Conservation (phyloP, 2,888 invertebrate genomes). For the Tyria jacobaeae region DNA sequence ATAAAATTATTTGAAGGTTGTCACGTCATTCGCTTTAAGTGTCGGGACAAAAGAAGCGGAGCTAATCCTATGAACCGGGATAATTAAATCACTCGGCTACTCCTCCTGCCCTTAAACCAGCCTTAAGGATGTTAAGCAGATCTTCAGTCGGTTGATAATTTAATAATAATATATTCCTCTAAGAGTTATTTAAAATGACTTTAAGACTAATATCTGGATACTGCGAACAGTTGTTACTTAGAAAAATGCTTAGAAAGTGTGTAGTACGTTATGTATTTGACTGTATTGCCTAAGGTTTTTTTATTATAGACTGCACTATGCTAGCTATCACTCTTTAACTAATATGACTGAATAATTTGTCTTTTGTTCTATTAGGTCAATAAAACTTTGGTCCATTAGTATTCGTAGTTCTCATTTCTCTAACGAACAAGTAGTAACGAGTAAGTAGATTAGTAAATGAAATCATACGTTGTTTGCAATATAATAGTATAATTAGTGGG, state of each 20-base stretch:
- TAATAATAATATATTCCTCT: constrained; percentile 25
- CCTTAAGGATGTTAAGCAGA: constrained; percentile 40
- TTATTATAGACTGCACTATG: too few relatives aligned
- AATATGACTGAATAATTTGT: too few relatives aligned
- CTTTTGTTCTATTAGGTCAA: background rate
- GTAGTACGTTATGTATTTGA: too few relatives aligned
- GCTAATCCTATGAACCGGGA: constrained; percentile 58
- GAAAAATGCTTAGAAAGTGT: too few relatives aligned
- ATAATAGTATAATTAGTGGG: constrained; percentile 41
- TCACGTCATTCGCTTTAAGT: constrained; percentile 49
- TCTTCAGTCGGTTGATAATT: constrained; percentile 32
- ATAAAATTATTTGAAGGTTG: constrained; percentile 44
- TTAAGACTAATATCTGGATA: too few relatives aligned
- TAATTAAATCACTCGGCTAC: constrained; percentile 63
- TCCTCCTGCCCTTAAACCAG: constrained; percentile 36
- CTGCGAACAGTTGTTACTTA: too few relatives aligned
- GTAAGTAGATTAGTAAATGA: background rate
- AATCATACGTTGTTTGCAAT: constrained; percentile 25
- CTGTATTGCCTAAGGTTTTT: too few relatives aligned
- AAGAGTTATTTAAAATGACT: constrained; percentile 6
- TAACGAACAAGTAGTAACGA: background rate
- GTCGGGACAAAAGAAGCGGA: constrained; percentile 55
- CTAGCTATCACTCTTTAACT: too few relatives aligned
- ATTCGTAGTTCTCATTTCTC: background rate
- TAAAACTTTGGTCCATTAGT: background rate